A percentile compares a stretch with the other conserved stretches of the same genome.
phyloP scores from a whole-genome alignment of 2,797 vertebrate species.

The Avahi laniger region DNA sequence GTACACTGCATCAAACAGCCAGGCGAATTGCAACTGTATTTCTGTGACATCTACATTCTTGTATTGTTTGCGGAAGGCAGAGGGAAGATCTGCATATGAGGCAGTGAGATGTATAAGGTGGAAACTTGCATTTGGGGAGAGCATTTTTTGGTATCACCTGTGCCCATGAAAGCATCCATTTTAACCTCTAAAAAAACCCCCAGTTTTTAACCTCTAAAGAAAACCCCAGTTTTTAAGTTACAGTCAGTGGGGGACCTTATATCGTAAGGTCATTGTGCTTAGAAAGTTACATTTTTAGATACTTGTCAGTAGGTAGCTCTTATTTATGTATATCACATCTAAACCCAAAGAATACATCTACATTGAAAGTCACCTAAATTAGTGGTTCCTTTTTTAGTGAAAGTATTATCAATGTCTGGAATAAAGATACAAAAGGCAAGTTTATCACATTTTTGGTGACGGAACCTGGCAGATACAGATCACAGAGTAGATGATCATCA shows the following conservation, averaged over 20 bases:
- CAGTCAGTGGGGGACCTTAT: not conserved
- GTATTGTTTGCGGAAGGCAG: constrained; percentile 86
- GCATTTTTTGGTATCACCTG: not conserved
- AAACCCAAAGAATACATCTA: not conserved
- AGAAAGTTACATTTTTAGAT: not conserved
- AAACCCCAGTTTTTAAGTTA: not conserved
- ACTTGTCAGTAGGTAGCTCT: not conserved
- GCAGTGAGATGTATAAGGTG: constrained; percentile 9
- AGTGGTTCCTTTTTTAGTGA: not conserved
- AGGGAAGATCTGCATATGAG: constrained; percentile 82
- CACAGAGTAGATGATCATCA: not conserved
- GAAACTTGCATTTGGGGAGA: not conserved
- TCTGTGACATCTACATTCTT: constrained; percentile 88
- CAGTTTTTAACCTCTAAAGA: not conserved
- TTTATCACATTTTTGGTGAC: not conserved
- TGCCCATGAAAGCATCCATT: not conserved
- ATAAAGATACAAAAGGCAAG: not conserved
- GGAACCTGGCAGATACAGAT: not conserved
- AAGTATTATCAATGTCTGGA: not conserved
- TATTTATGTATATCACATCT: not conserved
- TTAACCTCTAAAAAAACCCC: not conserved
- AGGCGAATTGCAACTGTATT: constrained; percentile 92
- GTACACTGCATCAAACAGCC: constrained; percentile 93
- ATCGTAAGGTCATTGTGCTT: not conserved
- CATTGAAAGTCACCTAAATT: not conserved